Conservation (phyloP, 2,888 invertebrate species). For the Sarcophaga rosellei region DNA sequence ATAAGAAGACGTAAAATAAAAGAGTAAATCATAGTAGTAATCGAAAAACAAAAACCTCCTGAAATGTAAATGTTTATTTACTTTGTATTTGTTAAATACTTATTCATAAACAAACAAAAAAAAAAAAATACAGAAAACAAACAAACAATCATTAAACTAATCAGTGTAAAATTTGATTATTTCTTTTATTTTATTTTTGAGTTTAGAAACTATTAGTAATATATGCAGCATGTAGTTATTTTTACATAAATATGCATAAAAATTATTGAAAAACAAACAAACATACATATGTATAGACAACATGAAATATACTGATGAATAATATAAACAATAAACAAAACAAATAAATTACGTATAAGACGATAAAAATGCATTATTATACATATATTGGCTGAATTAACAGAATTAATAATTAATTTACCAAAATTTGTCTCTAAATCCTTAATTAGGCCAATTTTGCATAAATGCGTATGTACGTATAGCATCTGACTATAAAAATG, state of each 20-base stretch:
- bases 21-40: conserved; percentile 15
- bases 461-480: conserved; percentile 21
- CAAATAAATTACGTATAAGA: conserved; percentile 2
- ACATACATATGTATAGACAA: conserved; percentile 26
- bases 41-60: conserved; percentile 7
- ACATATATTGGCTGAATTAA: conserved; percentile 23
- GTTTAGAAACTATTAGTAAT: conserved; percentile 24
- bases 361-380: conserved; percentile 10
- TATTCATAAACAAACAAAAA: neutral
- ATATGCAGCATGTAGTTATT: conserved; percentile 42
- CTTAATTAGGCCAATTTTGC: conserved; percentile 20
- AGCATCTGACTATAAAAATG: conserved; percentile 38
- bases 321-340: conserved; percentile 22
- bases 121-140: neutral
- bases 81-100: conserved; percentile 37
- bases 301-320: conserved; percentile 14
- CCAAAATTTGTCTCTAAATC: neutral
- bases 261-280: neutral
- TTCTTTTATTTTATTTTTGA: neutral
- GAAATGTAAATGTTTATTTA: conserved; percentile 24
- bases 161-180: conserved; percentile 41
- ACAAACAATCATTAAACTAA: conserved; percentile 42
- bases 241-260: conserved; percentile 11
- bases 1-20: neutral
- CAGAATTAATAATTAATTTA: conserved; percentile 1